A percentile compares a stretch with the other conserved stretches of the same genome.
Conservation (phyloP, 2,888 invertebrate species). For the Amiota minor region DNA sequence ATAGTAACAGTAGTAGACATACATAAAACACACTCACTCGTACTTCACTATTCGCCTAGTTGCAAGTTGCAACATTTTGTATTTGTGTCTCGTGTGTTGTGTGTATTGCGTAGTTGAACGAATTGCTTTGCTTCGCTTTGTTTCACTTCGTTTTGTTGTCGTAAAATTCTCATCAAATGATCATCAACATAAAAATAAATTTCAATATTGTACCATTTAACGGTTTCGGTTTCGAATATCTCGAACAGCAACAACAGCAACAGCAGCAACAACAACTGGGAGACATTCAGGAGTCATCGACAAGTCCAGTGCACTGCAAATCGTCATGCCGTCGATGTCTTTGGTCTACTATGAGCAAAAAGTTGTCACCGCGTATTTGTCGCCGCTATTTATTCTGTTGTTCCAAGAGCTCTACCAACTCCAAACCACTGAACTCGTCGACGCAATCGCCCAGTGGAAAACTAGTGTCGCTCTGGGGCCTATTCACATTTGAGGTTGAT, state of each 20-base stretch:
- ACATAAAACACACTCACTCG: too few relatives aligned
- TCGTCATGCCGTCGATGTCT: not conserved
- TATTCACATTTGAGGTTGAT: not conserved
- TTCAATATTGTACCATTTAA: constrained; percentile 71
- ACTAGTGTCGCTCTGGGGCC: too few relatives aligned
- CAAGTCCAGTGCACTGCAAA: not conserved
- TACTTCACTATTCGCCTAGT: not conserved
- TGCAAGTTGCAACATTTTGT: not conserved
- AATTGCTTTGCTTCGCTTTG: constrained; percentile 36
- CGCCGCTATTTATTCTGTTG: not conserved
- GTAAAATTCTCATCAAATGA: constrained; percentile 55
- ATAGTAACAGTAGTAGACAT: not conserved
- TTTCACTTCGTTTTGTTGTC: constrained; percentile 36
- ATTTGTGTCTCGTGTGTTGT: constrained; percentile 1
- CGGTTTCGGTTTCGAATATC: constrained; percentile 55
- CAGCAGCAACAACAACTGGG: constrained; percentile 8
- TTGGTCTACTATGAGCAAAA: constrained; percentile 1
- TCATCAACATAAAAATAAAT: constrained; percentile 66
- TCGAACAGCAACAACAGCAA: constrained; percentile 10
- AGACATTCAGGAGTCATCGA: constrained; percentile 22
- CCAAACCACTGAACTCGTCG: too few relatives aligned
- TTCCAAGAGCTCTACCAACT: too few relatives aligned
- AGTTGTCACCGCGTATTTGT: constrained; percentile 21
- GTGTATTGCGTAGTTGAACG: not conserved
- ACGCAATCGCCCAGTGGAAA: too few relatives aligned